Conservation (phyloP, 2,888 invertebrate species). For the Byasa hedistus region DNA sequence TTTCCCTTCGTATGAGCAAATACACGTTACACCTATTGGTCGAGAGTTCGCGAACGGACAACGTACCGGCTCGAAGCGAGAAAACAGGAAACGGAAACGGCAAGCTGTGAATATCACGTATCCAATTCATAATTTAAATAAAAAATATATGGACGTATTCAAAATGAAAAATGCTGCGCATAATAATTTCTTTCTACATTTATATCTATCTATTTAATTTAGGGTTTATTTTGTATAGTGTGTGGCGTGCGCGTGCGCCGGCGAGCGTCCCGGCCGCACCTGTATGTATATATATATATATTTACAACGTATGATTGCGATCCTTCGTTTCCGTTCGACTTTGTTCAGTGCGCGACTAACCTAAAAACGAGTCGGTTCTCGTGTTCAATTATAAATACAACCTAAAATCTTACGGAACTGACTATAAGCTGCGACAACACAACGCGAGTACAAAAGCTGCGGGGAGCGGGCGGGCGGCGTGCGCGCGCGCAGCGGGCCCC, state of each 20-base stretch:
- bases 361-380: conserved; percentile 49
- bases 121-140: conserved; percentile 23
- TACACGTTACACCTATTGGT: conserved; percentile 71
- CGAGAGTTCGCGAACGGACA: conserved; percentile 49
- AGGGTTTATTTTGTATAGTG: conserved; percentile 49
- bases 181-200: conserved; percentile 59
- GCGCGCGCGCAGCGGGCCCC: neutral
- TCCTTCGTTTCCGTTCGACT: conserved; percentile 70
- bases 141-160: conserved; percentile 40
- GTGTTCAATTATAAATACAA: too few species aligned
- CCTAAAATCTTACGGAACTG: too few species aligned
- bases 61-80: conserved; percentile 33
- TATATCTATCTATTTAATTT: conserved; percentile 68
- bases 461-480: neutral
- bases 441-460: neutral
- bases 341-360: conserved; percentile 68
- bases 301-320: conserved; percentile 62
- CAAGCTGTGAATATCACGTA: conserved; percentile 1
- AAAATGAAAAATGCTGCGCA: conserved; percentile 59
- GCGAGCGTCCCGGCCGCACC: too few species aligned
- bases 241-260: too few species aligned
- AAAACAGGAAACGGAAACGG: conserved; percentile 6
- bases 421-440: too few species aligned
- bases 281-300: conserved; percentile 46
- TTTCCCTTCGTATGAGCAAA: conserved; percentile 66